Conservation (phyloP, 2,888 invertebrate species). For the Dastarcus helophoroides region DNA sequence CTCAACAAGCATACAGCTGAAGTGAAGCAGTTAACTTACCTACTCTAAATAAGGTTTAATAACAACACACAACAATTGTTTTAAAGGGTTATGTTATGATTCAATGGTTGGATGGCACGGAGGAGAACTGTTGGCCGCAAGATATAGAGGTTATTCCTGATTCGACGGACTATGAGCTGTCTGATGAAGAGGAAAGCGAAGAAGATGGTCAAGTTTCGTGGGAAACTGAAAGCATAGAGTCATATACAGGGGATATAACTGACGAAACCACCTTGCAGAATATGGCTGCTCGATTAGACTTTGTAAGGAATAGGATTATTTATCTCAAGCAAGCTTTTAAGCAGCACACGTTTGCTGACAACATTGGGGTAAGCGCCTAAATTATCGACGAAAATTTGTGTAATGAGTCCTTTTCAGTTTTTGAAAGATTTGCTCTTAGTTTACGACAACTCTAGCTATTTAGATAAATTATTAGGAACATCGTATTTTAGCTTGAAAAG, state of each 20-base stretch:
- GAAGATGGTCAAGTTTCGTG: conserved; percentile 51
- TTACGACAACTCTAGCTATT: conserved; percentile 75
- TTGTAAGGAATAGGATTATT: conserved; percentile 30
- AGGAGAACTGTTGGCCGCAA: conserved; percentile 87
- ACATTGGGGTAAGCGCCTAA: conserved; percentile 33
- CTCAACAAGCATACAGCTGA: too few species aligned
- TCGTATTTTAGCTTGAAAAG: conserved; percentile 54
- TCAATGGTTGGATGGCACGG: conserved; percentile 83
- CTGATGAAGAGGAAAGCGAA: conserved; percentile 34
- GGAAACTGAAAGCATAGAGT: conserved; percentile 66
- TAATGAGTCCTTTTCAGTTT: conserved; percentile 45
- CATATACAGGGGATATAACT: conserved; percentile 43
- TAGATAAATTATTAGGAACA: conserved; percentile 77
- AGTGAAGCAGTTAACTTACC: too few species aligned
- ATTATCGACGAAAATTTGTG: conserved; percentile 7
- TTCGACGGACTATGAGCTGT: conserved; percentile 64
- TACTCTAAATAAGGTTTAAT: too few species aligned
- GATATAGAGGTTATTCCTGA: conserved; percentile 57
- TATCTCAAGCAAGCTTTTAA: conserved; percentile 67
- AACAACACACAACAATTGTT: too few species aligned
- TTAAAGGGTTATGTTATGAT: conserved; percentile 73
- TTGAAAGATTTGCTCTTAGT: conserved; percentile 70
- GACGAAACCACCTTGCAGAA: conserved; percentile 40
- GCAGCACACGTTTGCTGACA: conserved; percentile 63
- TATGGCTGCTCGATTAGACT: conserved; percentile 53